These are phyloP conservation scores for Brenthis daphne DNA, from an alignment of 2,888 invertebrate species.

Conservation along the genomic window DNA sequence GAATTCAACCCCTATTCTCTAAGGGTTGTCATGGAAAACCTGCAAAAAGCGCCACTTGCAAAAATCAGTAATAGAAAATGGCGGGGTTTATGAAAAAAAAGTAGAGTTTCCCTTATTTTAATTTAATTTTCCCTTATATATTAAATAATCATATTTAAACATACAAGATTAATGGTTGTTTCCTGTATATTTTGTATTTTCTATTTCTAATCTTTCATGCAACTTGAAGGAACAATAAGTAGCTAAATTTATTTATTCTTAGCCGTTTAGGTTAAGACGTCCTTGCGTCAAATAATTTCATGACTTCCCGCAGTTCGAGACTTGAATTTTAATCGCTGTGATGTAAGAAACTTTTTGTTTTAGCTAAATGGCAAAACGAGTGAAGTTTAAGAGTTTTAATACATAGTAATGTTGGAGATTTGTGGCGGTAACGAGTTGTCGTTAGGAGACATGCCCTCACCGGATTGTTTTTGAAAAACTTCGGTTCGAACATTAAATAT, in stretches of 20 bases:
- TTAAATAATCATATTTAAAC: too few species aligned
- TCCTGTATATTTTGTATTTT: neutral
- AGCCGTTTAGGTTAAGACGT: constrained; percentile 30
- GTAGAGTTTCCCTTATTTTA: neutral
- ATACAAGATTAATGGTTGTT: too few species aligned
- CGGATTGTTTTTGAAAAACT: constrained; percentile 61
- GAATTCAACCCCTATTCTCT: constrained; percentile 63
- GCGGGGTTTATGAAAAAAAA: constrained; percentile 32
- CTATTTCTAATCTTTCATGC: neutral
- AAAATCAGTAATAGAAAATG: constrained; percentile 45
- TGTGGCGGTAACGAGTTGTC: constrained; percentile 76
- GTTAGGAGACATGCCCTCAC: constrained; percentile 69
- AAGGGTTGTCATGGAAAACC: constrained; percentile 75
- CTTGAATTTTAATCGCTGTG: constrained; percentile 76
- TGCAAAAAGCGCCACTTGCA: constrained; percentile 71
- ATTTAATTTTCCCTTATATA: too few species aligned
- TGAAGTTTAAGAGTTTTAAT: constrained; percentile 80
- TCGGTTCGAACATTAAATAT: constrained; percentile 40
- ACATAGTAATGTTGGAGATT: constrained; percentile 78
- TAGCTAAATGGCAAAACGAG: constrained; percentile 69
- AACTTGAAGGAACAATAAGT: neutral
- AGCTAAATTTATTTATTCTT: constrained; percentile 1
- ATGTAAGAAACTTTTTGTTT: constrained; percentile 78
- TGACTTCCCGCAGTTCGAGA: constrained; percentile 54
- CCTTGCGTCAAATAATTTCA: constrained; percentile 45